These are phyloP conservation scores for Papilio aristodemus DNA, from an alignment of 1,140 invertebrate species.

Conservation along the genomic window DNA sequence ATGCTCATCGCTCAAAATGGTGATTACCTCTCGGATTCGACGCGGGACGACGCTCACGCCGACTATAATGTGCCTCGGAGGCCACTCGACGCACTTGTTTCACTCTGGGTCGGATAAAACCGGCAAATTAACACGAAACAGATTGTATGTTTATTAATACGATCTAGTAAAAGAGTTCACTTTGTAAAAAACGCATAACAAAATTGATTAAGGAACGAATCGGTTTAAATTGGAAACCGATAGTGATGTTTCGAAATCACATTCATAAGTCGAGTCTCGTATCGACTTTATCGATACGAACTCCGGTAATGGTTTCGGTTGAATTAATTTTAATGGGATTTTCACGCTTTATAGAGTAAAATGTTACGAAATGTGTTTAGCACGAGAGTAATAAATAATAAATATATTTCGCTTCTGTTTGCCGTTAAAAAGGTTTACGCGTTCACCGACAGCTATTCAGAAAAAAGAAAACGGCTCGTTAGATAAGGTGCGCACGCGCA, in stretches of 20 bases:
- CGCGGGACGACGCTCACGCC: conserved; percentile 50
- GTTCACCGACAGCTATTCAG: conserved; percentile 56
- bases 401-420: conserved; percentile 47
- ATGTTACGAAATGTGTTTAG: conserved; percentile 75
- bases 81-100: conserved; percentile 35
- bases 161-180: conserved; percentile 59
- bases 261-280: conserved; percentile 75
- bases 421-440: conserved; percentile 41
- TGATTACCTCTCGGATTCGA: conserved; percentile 57
- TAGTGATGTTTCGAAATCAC: conserved; percentile 79
- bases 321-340: conserved; percentile 80
- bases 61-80: conserved; percentile 48
- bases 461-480: conserved; percentile 44
- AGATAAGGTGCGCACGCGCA: conserved; percentile 63
- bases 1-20: conserved; percentile 73
- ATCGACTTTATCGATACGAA: conserved; percentile 78
- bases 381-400: conserved; percentile 68
- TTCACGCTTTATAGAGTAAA: conserved; percentile 77
- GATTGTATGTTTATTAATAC: conserved; percentile 62
- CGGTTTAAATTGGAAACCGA: conserved; percentile 79
- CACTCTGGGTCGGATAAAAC: conserved; percentile 41
- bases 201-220: conserved; percentile 80
- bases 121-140: conserved; percentile 57
- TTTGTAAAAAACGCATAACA: conserved; percentile 71
- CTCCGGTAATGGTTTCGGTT: conserved; percentile 75